Base-by-base conservation (phyloP, 2,797 vertebrate species). In the Trematomus bernacchii region DNA sequence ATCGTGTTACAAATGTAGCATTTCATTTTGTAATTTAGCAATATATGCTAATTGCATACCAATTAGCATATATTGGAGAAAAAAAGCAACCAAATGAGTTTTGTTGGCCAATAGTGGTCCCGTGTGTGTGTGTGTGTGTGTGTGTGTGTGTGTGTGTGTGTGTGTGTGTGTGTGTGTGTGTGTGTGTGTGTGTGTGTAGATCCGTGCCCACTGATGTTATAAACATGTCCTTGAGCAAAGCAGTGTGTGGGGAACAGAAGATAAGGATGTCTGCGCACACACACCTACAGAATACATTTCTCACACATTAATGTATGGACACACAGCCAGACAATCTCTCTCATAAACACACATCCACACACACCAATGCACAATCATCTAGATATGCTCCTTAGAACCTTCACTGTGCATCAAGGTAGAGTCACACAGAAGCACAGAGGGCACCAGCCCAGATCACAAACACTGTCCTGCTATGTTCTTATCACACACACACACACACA, bases 1-100 rank as follows among this genome's bases (percentile, higher is more conserved):
- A 80, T 84, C n/a, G 1, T 68, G 65, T 78, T 78, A 76, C 60
- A 77, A 68, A 87, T 86, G 84, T 76, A 79, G 73, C 71, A 40
- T 79, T 78, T 83, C 33, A 37, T 37, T 37, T 37, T 37, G 33
- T 9, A 37, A 37, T 37, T 37, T 37, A 37, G 8, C 8, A 37
- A 37, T 1, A 1, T 37, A 37, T 9, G 33, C 77, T 77, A 76
- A 88, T 88, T 85, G 74, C 68, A 70, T 89, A 58, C 62, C 51
- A 90, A 89, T 92, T 90, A 87, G 77, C 50, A 68, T 68, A 48
- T 54, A 69, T 47, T 57, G 40, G 43, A 75, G 37, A 53, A 46
- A 75, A 78, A 75, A 65, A 62, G 9, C 27, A 79, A 55, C 19
- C 10, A 46, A 76, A 66, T 79, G 59, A 68, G 59, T 79, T 79